Percentiles rank a stretch among this genome's conserved stretches.
phyloP scores from a whole-genome alignment of 2,113 vertebrate genomes.

The Sisor rabdophorus region DNA sequence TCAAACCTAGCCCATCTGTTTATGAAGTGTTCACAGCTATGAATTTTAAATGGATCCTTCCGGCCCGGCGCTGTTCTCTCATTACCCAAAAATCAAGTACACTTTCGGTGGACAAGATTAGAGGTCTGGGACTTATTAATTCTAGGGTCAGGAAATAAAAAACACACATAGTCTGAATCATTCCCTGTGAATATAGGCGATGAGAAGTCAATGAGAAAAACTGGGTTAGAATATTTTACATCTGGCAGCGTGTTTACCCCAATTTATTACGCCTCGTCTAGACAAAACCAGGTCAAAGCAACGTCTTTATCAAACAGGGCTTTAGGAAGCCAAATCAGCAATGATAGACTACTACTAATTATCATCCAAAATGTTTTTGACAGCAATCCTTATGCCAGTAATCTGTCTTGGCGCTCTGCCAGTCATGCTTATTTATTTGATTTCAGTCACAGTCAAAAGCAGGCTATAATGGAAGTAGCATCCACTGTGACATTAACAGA shows the following conservation, averaged over 20 bases:
- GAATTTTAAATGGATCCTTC: conserved; percentile 16
- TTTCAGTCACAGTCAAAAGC: conserved; percentile 63
- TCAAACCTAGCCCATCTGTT: conserved; percentile 33
- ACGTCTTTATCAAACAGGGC: conserved; percentile 25
- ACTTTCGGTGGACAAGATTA: conserved; percentile 1
- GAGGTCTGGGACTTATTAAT: conserved; percentile 15
- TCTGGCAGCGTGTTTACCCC: conserved; percentile 19
- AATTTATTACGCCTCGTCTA: conserved; percentile 34
- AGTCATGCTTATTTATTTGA: conserved; percentile 60
- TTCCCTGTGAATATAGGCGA: conserved; percentile 20
- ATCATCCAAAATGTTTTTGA: conserved; percentile 67
- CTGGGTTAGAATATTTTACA: conserved; percentile 28
- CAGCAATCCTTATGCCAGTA: conserved; percentile 61
- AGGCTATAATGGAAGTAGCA: conserved; percentile 44
- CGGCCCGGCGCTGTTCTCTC: not conserved
- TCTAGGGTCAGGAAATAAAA: not conserved
- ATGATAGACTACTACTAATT: conserved; percentile 66
- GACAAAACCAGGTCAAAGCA: conserved; percentile 38
- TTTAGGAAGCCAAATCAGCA: conserved; percentile 54
- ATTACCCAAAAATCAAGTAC: not conserved
- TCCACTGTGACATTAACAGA: conserved; percentile 23
- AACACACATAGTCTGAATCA: conserved; percentile 16
- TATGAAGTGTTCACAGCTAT: conserved; percentile 19
- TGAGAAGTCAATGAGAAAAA: conserved; percentile 36
- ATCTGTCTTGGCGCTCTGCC: conserved; percentile 61